Evolutionary conservation across 2,113 vertebrate genomes (phyloP).

Genomic region (Dryoscopus gambensis): DNA sequence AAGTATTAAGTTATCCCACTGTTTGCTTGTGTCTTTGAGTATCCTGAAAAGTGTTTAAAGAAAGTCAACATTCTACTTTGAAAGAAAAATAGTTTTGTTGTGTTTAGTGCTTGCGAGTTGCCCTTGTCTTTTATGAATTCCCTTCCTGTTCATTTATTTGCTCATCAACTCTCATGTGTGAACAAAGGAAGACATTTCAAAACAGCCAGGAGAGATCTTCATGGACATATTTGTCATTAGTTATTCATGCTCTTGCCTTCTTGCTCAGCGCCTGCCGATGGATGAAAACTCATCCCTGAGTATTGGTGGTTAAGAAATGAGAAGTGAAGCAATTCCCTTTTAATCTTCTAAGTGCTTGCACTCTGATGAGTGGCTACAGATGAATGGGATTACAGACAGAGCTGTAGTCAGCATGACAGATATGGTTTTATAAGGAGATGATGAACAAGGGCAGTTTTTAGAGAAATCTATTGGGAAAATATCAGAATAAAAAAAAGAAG

Average conservation of each 20-base stretch:
- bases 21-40: not conserved
- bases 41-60: not conserved
- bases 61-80: not conserved
- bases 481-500: not conserved
- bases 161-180: not conserved
- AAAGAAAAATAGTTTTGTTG: not conserved
- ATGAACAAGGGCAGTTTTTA: not conserved
- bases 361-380: not conserved
- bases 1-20: not conserved
- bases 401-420: not conserved
- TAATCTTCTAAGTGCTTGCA: constrained; percentile 33
- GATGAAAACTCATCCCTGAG: not conserved
- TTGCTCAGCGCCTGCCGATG: not conserved
- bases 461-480: not conserved
- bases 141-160: constrained; percentile 3
- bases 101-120: not conserved
- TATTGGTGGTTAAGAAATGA: constrained; percentile 14
- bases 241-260: constrained; percentile 10
- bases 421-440: not conserved
- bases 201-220: not conserved
- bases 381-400: not conserved
- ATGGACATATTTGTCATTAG: not conserved
- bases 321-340: constrained; percentile 15
- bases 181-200: not conserved
- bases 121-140: not conserved